These are phyloP conservation scores for Apodemia duryi DNA, from an alignment of 2,888 invertebrate species.

Conservation along the genomic window DNA sequence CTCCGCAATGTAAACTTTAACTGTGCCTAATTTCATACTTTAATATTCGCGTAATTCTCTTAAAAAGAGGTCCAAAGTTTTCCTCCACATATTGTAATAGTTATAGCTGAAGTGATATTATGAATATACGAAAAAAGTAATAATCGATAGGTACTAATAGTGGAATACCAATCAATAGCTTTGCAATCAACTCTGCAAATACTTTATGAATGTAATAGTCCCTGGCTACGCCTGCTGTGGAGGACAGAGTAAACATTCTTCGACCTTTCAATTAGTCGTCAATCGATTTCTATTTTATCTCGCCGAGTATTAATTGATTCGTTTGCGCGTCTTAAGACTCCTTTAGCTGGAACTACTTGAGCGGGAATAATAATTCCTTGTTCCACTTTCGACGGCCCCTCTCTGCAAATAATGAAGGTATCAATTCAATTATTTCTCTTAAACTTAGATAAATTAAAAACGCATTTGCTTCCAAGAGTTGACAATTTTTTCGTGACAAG, in stretches of 20 bases:
- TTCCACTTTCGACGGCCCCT: constrained; percentile 8
- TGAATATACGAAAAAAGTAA: constrained; percentile 5
- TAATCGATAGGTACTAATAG: constrained; percentile 15
- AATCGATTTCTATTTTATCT: constrained; percentile 32
- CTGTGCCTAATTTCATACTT: too few relatives aligned
- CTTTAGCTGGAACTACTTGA: constrained; percentile 23
- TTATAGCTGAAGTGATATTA: too few relatives aligned
- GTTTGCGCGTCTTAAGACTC: constrained; percentile 30
- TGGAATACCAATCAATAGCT: constrained; percentile 14
- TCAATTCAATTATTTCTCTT: constrained; percentile 13
- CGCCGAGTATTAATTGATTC: constrained; percentile 33
- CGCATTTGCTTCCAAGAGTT: not conserved
- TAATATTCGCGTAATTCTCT: too few relatives aligned
- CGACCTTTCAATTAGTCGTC: constrained; percentile 32
- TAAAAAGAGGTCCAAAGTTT: too few relatives aligned
- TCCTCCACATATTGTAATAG: too few relatives aligned
- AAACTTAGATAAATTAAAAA: not conserved
- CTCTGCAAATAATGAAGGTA: constrained; percentile 10
- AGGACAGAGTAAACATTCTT: constrained; percentile 31
- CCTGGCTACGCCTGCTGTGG: constrained; percentile 22
- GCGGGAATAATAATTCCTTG: constrained; percentile 13
- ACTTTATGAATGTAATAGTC: constrained; percentile 19
- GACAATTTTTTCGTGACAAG: too few relatives aligned
- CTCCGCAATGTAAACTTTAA: too few relatives aligned
- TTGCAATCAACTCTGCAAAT: constrained; percentile 26